These are phyloP conservation scores for Nasonia longicornis DNA, from an alignment of 1,140 invertebrate species.

Conservation along the genomic window DNA sequence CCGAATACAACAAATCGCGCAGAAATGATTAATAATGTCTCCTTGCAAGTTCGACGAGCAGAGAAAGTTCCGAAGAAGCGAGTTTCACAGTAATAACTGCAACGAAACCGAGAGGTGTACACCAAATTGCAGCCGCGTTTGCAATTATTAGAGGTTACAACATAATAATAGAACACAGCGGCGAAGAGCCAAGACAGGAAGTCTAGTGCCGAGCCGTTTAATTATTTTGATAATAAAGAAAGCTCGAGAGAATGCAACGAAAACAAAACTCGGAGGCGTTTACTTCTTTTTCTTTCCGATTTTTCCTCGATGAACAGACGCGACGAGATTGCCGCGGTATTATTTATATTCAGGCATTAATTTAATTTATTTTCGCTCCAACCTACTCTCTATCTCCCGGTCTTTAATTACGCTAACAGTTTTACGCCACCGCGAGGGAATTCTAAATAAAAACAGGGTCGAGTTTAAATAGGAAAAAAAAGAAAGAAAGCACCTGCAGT, in stretches of 20 bases:
- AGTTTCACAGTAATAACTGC: constrained; percentile 44
- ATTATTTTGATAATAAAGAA: constrained; percentile 33
- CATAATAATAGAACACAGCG: constrained; percentile 21
- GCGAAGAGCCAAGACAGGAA: constrained; percentile 19
- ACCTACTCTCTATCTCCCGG: background rate
- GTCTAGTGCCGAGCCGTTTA: constrained; percentile 11
- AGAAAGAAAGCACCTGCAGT: no score
- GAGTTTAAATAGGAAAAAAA: no score
- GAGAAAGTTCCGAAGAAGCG: constrained; percentile 41
- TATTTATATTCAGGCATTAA: background rate
- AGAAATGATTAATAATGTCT: constrained; percentile 5
- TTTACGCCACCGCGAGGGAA: no score
- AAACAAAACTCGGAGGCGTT: background rate
- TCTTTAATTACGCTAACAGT: no score
- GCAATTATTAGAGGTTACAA: constrained; percentile 37
- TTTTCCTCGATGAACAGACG: background rate
- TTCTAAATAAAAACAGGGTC: no score
- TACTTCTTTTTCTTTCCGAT: background rate
- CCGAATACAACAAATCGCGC: background rate
- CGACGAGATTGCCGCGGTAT: background rate
- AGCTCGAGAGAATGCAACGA: background rate
- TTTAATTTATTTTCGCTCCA: background rate
- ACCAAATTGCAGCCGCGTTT: constrained; percentile 21
- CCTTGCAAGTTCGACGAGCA: constrained; percentile 6
- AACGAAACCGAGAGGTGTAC: constrained; percentile 34